phyloP scores from a whole-genome alignment of 2,113 vertebrate genomes.

The Oreotrochilus melanogaster region DNA sequence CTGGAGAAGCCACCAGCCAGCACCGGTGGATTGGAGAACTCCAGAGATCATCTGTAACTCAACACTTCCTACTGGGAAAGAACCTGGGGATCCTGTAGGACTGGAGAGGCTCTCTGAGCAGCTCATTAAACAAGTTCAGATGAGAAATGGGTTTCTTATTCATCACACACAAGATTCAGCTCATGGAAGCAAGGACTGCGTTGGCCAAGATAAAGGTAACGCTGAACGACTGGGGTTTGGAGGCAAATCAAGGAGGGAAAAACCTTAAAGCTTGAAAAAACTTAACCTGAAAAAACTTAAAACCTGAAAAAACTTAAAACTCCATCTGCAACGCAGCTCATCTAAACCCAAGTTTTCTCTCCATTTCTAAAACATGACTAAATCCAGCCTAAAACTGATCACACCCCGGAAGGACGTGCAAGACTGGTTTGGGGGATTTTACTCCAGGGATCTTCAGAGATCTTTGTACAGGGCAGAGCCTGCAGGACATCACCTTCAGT shows the following conservation, averaged over 20 bases:
- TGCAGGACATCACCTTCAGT: too few relatives aligned
- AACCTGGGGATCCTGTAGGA: not conserved
- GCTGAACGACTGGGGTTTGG: not conserved
- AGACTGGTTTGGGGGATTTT: not conserved
- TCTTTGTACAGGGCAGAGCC: too few relatives aligned
- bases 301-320: not conserved
- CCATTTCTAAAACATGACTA: not conserved
- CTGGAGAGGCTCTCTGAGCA: not conserved
- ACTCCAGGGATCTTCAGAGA: not conserved
- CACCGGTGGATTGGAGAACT: not conserved
- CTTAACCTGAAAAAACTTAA: too few relatives aligned
- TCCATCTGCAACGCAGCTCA: not conserved
- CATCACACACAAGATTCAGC: fast-evolving
- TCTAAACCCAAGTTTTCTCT: not conserved
- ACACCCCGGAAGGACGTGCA: not conserved
- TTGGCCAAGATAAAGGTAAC: not conserved
- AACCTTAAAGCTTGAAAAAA: too few relatives aligned
- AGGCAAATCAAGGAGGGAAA: not conserved
- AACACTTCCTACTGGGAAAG: not conserved
- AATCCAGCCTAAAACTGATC: not conserved
- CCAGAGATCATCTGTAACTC: not conserved
- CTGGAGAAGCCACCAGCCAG: not conserved
- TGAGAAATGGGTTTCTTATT: not conserved
- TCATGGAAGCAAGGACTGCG: not conserved
- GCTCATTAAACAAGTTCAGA: not conserved